A percentile compares a stretch with the other conserved stretches of the same genome.
Evolutionary conservation across 2,888 invertebrate species (phyloP).

Genomic region (Camptogramma bilineatum): DNA sequence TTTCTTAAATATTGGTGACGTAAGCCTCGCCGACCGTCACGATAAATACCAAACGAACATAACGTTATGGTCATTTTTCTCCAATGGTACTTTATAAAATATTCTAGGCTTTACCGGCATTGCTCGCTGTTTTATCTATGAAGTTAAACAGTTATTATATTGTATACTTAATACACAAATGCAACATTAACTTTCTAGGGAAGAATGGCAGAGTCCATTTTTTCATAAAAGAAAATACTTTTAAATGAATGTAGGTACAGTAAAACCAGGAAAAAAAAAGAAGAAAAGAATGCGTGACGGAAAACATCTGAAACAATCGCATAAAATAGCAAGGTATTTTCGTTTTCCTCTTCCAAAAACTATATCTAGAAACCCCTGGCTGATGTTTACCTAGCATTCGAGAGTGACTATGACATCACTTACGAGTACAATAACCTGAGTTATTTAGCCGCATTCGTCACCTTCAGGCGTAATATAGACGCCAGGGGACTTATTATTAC

Average conservation of each 20-base stretch:
- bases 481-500: background rate
- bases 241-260: too few relatives aligned
- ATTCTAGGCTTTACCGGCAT: too few relatives aligned
- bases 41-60: background rate
- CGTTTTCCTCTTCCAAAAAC: too few relatives aligned
- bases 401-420: slow-evolving; percentile 25
- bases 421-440: slow-evolving; percentile 23
- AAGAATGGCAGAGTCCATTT: too few relatives aligned
- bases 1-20: background rate
- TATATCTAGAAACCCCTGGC: background rate
- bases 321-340: too few relatives aligned
- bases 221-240: too few relatives aligned
- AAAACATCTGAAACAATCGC: too few relatives aligned
- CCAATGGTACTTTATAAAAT: too few relatives aligned
- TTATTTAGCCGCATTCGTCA: slow-evolving; percentile 23
- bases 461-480: slow-evolving; percentile 3
- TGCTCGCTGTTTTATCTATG: background rate
- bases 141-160: background rate
- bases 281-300: too few relatives aligned
- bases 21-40: background rate
- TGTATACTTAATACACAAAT: too few relatives aligned
- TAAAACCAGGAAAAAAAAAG: too few relatives aligned
- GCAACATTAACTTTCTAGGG: too few relatives aligned
- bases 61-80: background rate
- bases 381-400: slow-evolving; percentile 10